These are phyloP conservation scores for Trypoxylus dichotomus DNA, from an alignment of 1,140 invertebrate genomes.

Conservation along the genomic window DNA sequence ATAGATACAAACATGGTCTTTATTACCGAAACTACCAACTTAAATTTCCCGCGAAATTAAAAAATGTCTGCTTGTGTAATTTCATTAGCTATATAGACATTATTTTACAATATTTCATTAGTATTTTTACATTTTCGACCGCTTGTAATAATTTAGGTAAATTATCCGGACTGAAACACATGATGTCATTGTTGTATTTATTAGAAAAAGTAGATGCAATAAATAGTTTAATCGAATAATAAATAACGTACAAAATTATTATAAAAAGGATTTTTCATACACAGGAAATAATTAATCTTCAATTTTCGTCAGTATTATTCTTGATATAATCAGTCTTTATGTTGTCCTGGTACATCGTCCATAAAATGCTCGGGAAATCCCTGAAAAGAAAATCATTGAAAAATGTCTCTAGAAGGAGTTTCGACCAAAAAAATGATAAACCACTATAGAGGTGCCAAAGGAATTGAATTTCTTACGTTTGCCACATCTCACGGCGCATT, in stretches of 20 bases:
- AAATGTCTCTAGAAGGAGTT: constrained; percentile 27
- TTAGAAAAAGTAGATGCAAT: neutral
- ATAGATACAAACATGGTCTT: too few species aligned
- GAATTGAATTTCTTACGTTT: constrained; percentile 51
- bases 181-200: too few species aligned
- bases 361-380: neutral
- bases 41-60: too few species aligned
- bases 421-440: too few species aligned
- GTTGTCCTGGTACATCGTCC: neutral
- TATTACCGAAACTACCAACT: too few species aligned
- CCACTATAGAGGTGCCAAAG: too few species aligned
- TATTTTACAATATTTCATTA: too few species aligned
- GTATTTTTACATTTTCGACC: too few species aligned
- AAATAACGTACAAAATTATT: neutral
- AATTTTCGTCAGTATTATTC: neutral
- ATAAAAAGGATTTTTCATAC: neutral
- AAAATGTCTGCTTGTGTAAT: too few species aligned
- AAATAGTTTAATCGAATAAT: neutral
- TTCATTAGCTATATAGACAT: too few species aligned
- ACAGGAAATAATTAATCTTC: neutral
- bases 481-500: constrained; percentile 63
- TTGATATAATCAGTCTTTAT: neutral
- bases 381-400: neutral
- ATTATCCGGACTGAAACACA: too few species aligned
- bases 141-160: too few species aligned